Evolutionary conservation across 2,888 invertebrate species (phyloP), one percentile per base, ranked within the genome.

Genomic region (Alviniconcha strummeri): DNA sequence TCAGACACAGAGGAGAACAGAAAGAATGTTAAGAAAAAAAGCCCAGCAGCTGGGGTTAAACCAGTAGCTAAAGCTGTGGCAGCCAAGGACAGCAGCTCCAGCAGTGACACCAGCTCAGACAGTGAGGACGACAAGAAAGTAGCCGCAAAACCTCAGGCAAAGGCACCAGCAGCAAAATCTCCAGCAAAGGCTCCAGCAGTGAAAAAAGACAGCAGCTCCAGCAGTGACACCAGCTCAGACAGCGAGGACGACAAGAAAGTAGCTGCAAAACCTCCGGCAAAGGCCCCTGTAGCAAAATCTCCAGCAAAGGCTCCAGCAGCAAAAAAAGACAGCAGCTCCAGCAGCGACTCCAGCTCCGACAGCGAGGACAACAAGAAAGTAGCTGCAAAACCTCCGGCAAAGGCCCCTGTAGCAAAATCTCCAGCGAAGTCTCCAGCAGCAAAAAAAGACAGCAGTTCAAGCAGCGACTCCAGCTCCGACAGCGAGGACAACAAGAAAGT

Each of bases 391-490:
- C 72, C 72, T 52, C 52, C 52, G 9, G 72, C 9, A 9, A 74
- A 13, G 17, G 52, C 36, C 15, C 5, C 75, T 55, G 75, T 17
- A 55, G 3, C 11, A 17, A 52, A 72, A 52, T 13, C 72, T 72
- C 17, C 55, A 5, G 76, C 56, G 3, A 36, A 36, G 36, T 54
- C 72, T 52, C 83, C 82, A 5, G 72, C 80, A 80, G 83, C 74
- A n/a, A 84, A 83, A 15, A 76, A 83, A 4, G 75, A 71, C 11
- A 84, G 83, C 74, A 89, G 89, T 76, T 88, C 89, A n/a, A 88
- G 88, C 86, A 88, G 89, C 54, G 90, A 90, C 77, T 89, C 89
- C 72, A 84, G 83, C 75, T 83, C 83, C 54, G 83, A 84, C 15
- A 82, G 82, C 6, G 76, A 74, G 19, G 52, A 72, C n/a, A n/a